Evolutionary conservation across 2,797 vertebrate genomes (phyloP).

Genomic region (Gorsachius magnificus): DNA sequence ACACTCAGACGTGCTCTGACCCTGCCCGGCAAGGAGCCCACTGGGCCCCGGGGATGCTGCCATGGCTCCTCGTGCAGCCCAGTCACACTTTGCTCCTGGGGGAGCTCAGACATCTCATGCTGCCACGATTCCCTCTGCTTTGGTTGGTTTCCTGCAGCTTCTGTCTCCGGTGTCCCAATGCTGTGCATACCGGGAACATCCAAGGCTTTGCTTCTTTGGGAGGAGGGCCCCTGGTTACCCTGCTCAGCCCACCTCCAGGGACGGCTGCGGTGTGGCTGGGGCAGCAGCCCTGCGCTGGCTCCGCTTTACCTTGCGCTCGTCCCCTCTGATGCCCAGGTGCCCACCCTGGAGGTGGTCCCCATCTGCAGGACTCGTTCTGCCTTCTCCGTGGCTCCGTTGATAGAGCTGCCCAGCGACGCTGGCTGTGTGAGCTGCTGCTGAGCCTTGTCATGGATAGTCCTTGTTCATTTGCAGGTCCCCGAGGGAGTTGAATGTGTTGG

Average conservation of each 20-base stretch:
- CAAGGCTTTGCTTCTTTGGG: background rate
- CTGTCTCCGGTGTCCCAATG: accelerated
- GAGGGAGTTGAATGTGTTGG: background rate
- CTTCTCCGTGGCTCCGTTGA: background rate
- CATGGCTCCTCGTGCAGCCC: no score
- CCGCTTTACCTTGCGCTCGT: accelerated
- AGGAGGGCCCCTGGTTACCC: background rate
- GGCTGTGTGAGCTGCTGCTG: background rate
- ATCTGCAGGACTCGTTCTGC: accelerated
- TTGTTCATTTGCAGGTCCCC: background rate
- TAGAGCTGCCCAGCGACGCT: background rate
- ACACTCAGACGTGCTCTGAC: background rate
- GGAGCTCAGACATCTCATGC: background rate
- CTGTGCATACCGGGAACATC: background rate
- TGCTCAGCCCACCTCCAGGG: accelerated
- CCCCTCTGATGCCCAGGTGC: background rate
- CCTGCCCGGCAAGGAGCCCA: background rate
- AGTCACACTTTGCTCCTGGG: background rate
- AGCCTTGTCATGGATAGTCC: accelerated
- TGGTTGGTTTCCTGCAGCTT: background rate
- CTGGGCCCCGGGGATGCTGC: background rate
- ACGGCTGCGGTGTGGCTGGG: background rate
- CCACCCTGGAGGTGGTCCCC: no score
- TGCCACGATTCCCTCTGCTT: background rate
- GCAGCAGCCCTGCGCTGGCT: background rate